phyloP scores from a whole-genome alignment of 2,113 vertebrate genomes.

The Pimephales promelas region DNA sequence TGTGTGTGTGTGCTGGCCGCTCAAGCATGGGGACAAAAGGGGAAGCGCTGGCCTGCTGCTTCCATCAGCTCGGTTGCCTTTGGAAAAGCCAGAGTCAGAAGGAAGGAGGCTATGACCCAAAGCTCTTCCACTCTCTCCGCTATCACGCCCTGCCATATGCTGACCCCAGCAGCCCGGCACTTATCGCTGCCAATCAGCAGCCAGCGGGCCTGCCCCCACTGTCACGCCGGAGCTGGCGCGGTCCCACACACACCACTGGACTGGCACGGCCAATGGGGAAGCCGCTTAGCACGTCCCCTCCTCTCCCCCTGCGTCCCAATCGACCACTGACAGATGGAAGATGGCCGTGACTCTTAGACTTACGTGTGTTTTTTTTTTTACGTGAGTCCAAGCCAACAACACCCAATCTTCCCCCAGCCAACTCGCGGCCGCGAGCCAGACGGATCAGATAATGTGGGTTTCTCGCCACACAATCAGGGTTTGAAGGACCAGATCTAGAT shows the following conservation, averaged over 20 bases:
- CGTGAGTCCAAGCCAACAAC: constrained; percentile 64
- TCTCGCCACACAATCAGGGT: constrained; percentile 37
- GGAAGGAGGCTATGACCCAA: constrained; percentile 80
- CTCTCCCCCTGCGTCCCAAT: constrained; percentile 77
- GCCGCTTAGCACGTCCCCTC: constrained; percentile 63
- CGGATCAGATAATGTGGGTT: constrained; percentile 62
- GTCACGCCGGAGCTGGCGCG: constrained; percentile 52
- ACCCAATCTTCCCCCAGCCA: constrained; percentile 19
- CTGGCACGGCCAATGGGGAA: constrained; percentile 65
- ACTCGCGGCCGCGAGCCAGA: constrained; percentile 48
- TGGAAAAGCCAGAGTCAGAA: constrained; percentile 85
- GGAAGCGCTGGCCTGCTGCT: constrained; percentile 86
- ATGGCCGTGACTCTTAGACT: constrained; percentile 79
- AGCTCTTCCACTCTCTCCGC: constrained; percentile 71
- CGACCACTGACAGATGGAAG: constrained; percentile 89
- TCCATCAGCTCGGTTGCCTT: constrained; percentile 85
- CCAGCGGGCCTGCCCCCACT: constrained; percentile 76
- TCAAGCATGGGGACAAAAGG: constrained; percentile 81
- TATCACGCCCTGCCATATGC: constrained; percentile 98
- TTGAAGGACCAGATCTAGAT: constrained; percentile 31
- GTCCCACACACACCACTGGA: constrained; percentile 59
- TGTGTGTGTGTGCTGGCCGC: constrained; percentile 54
- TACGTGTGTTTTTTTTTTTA: constrained; percentile 63
- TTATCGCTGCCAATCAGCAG: constrained; percentile 93
- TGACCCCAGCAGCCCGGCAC: constrained; percentile 90